A percentile compares a stretch with the other conserved stretches of the same genome.
These are phyloP conservation scores for Gasterosteus aculeatus DNA, from an alignment of 2,113 vertebrate species.

Conservation along the genomic window DNA sequence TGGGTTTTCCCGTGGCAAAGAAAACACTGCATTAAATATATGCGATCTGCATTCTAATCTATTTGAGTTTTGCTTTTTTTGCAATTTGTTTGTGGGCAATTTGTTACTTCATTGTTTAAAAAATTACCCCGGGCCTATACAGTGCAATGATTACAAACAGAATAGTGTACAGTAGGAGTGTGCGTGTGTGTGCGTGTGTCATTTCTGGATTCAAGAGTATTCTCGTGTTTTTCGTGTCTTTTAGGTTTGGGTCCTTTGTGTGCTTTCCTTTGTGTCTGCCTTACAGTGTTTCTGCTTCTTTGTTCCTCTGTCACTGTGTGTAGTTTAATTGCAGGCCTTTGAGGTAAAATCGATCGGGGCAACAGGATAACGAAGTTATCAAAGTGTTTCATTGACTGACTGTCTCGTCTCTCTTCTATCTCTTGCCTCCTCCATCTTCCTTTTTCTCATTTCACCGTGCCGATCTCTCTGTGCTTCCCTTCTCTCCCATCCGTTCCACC, in stretches of 20 bases:
- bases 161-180: background rate
- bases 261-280: conserved; percentile 22
- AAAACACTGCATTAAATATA: background rate
- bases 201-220: background rate
- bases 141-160: background rate
- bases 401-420: conserved; percentile 62
- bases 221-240: background rate
- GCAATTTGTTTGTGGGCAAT: background rate
- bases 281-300: conserved; percentile 36
- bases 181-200: background rate
- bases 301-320: conserved; percentile 56
- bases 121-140: background rate
- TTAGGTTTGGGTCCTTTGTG: background rate
- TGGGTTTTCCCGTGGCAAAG: background rate
- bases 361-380: conserved; percentile 75
- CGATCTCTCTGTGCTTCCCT: background rate
- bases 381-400: conserved; percentile 74
- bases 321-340: conserved; percentile 67
- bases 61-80: background rate
- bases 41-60: background rate
- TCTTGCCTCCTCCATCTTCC: conserved; percentile 36
- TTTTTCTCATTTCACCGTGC: conserved; percentile 21
- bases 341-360: conserved; percentile 67
- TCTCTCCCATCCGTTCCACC: conserved; percentile 23
- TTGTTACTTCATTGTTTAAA: background rate